Conservation (phyloP, 2,888 invertebrate genomes). For the Cryptophagus acutangulus region DNA sequence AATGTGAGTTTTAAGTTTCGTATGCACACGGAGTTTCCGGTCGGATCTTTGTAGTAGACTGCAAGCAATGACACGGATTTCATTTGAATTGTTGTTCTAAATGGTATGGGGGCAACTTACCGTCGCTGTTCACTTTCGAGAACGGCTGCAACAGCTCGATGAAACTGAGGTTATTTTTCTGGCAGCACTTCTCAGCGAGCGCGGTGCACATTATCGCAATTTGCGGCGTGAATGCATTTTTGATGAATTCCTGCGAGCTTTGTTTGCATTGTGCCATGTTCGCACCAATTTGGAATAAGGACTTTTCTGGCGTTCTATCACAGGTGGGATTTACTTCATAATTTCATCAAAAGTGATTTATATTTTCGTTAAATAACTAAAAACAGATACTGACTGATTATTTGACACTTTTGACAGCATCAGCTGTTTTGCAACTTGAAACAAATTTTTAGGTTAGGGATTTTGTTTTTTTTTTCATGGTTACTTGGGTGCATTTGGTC, state of each 20-base stretch:
- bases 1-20: constrained; percentile 74
- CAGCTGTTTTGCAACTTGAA: too few relatives aligned
- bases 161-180: constrained; percentile 87
- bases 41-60: constrained; percentile 83
- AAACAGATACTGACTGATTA: too few relatives aligned
- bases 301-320: too few relatives aligned
- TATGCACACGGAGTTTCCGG: constrained; percentile 66
- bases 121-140: constrained; percentile 68
- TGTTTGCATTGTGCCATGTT: constrained; percentile 59
- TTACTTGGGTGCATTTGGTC: too few relatives aligned
- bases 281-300: too few relatives aligned
- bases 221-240: constrained; percentile 84
- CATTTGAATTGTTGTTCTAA: constrained; percentile 4
- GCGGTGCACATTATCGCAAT: constrained; percentile 80
- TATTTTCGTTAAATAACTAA: too few relatives aligned
- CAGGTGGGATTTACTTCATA: too few relatives aligned
- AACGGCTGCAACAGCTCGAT: constrained; percentile 89
- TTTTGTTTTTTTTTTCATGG: too few relatives aligned
- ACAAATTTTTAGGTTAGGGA: too few relatives aligned
- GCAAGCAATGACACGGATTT: constrained; percentile 17
- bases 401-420: too few relatives aligned
- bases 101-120: constrained; percentile 46
- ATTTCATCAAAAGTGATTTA: too few relatives aligned
- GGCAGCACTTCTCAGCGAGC: constrained; percentile 77
- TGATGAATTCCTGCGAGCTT: constrained; percentile 80